Conservation (phyloP, 2,888 invertebrate species). For the Cataglyphis rosenhaueri region DNA sequence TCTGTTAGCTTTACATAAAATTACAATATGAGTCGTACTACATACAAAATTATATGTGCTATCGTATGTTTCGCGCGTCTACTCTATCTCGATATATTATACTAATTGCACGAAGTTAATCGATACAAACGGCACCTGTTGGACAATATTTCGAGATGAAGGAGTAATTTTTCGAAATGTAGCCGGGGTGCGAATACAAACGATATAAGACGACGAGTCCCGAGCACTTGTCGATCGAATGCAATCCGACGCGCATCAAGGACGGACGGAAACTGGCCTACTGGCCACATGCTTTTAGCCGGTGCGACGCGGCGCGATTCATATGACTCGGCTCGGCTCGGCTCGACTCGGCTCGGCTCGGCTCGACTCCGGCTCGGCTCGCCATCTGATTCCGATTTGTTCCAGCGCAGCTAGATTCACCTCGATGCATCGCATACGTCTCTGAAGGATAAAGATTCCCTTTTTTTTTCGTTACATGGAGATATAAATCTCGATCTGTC, state of each 20-base stretch:
- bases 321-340: background rate
- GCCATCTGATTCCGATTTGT: background rate
- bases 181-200: background rate
- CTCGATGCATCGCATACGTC: background rate
- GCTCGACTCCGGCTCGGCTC: background rate
- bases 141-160: background rate
- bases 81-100: background rate
- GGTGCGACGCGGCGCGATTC: slow-evolving; percentile 24
- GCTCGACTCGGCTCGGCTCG: background rate
- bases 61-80: background rate
- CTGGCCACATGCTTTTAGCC: slow-evolving; percentile 68
- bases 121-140: background rate
- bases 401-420: slow-evolving; percentile 1
- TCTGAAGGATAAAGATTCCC: background rate
- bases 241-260: slow-evolving; percentile 62
- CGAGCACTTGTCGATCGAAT: slow-evolving; percentile 44
- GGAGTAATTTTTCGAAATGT: background rate
- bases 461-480: background rate
- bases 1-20: background rate
- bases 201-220: background rate
- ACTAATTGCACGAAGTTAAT: background rate
- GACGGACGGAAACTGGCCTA: slow-evolving; percentile 71
- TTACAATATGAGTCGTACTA: background rate
- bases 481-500: slow-evolving; percentile 5
- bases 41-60: background rate